Conservation (phyloP, 1,140 invertebrate species). For the Vanessa tameamea region DNA sequence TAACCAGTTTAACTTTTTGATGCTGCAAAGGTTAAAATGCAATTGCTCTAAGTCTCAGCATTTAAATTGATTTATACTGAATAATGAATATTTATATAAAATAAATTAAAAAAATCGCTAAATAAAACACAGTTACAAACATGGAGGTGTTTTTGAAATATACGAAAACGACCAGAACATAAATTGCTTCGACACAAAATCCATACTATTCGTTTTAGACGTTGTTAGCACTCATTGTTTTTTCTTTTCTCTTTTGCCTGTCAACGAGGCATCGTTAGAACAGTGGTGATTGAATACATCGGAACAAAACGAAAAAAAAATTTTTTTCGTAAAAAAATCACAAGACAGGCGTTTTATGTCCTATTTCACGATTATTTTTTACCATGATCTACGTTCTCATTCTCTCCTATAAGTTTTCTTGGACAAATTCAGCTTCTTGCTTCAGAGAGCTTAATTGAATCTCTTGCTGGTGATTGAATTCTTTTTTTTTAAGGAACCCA, state of each 20-base stretch:
- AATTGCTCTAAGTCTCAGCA: no score
- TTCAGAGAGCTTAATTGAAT: no score
- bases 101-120: not conserved
- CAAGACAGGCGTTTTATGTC: not conserved
- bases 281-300: slow-evolving; percentile 27
- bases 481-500: no score
- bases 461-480: no score
- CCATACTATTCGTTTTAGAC: slow-evolving; percentile 28
- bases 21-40: no score
- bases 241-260: slow-evolving; percentile 19
- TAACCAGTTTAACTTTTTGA: no score
- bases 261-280: slow-evolving; percentile 30
- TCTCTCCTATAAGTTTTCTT: no score
- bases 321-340: not conserved
- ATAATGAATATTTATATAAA: no score
- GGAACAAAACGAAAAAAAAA: slow-evolving; percentile 1
- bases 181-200: slow-evolving; percentile 20
- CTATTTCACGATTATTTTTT: not conserved
- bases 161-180: not conserved
- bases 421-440: no score
- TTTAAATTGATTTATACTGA: no score
- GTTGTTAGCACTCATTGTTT: slow-evolving; percentile 34
- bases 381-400: no score
- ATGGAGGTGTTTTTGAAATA: not conserved
- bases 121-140: not conserved